Base-by-base conservation (phyloP, 2,113 vertebrate species). In the Dasypus novemcinctus region DNA sequence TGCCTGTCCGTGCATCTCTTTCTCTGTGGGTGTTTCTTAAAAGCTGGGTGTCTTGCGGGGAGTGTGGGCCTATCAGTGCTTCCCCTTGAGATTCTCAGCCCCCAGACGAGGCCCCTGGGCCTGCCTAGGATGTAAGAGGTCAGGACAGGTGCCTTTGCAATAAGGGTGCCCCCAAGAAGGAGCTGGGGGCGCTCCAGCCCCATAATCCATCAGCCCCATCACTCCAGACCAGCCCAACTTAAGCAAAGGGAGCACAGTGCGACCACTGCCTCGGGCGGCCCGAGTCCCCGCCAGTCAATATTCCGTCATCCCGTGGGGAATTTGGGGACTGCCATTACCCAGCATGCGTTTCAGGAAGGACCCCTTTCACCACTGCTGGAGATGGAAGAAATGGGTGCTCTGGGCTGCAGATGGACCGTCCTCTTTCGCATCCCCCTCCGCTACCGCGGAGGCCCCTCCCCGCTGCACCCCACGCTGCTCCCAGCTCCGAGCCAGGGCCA, bases 281-380 rank as follows among this genome's bases (percentile, higher is more conserved):
- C 43, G 2, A 1, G 7, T 0, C 25, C 9, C 13, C 12, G 12
- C 38, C 10, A 4, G n/a, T 10, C 25, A 33, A 0, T 0, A 29
- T 27, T 36, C 43, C 1, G 5, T 43, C 17, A 25, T 31, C 49
- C 49, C 41, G 1, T 15, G 33, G 86, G 41, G 74, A 72, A 15
- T 3, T 17, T 0, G 0, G 66, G 38, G 43, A 7, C 3, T 18
- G 20, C 49, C 14, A 5, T 10, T 27, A 71, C 36, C 68, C 54
- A 88, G 52, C 21, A 31, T 31, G 63, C n/a, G 2, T 66, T 52
- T 71, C 71, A 76, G 91, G 75, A 93, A 54, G 20, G 23, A 7
- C 17, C 11, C 57, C 57, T 61, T 76, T 36, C 18, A 2, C 61
- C 6, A 0, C 84, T 4, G 6, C 29, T 18, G 66, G 43, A n/a